Percentiles rank a stretch among this genome's conserved stretches.
phyloP scores from a whole-genome alignment of 2,888 invertebrate genomes.

The Ferdinandea cuprea region DNA sequence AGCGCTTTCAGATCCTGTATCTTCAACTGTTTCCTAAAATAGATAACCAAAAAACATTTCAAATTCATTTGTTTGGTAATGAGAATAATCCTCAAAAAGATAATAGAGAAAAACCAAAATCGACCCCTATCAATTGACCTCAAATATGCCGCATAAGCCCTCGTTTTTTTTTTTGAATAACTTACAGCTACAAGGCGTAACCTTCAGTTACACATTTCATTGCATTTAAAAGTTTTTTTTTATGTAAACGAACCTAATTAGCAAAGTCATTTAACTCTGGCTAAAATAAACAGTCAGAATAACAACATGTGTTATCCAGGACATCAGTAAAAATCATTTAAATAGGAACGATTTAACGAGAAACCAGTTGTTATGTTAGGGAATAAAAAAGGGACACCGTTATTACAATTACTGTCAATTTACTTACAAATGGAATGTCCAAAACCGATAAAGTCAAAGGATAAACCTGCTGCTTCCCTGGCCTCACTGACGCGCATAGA shows the following conservation, averaged over 20 bases:
- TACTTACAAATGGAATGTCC: no score
- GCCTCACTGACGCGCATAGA: no score
- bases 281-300: neutral
- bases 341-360: no score
- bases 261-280: neutral
- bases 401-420: no score
- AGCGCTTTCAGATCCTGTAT: conserved; percentile 88
- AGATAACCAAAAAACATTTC: neutral
- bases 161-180: neutral
- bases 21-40: conserved; percentile 85
- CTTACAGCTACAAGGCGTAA: neutral
- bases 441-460: neutral
- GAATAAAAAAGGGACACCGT: no score
- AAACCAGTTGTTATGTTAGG: no score
- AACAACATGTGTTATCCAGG: neutral
- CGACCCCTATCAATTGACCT: neutral
- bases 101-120: neutral
- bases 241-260: conserved; percentile 3
- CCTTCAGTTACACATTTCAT: neutral
- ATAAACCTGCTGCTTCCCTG: neutral
- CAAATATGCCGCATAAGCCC: neutral
- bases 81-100: neutral
- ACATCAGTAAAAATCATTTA: neutral
- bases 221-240: neutral
- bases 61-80: neutral